Conservation (phyloP, 2,113 vertebrate genomes). For the Cygnus buccinator region DNA sequence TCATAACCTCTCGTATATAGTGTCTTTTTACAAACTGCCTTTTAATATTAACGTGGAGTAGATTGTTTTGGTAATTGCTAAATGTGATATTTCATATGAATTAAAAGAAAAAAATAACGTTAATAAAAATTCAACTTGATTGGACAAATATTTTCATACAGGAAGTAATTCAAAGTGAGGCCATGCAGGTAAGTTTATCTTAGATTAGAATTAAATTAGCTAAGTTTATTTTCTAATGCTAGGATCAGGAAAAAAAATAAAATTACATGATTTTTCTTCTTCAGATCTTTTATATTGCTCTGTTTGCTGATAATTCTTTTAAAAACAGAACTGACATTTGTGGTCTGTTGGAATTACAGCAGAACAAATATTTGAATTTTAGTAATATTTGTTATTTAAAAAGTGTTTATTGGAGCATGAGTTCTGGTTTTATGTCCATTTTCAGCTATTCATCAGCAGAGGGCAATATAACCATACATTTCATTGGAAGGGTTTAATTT, state of each 20-base stretch:
- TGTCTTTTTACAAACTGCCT: not conserved
- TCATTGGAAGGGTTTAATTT: slow-evolving; percentile 29
- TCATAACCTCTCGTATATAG: not conserved
- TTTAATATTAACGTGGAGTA: not conserved
- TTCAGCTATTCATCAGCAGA: slow-evolving; percentile 70
- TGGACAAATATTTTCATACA: not conserved
- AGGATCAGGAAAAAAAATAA: not conserved
- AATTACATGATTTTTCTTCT: not conserved
- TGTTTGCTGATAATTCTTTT: not conserved
- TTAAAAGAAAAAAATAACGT: not conserved
- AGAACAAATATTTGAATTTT: not conserved
- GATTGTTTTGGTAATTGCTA: not conserved
- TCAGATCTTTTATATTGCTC: not conserved
- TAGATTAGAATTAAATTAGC: not conserved
- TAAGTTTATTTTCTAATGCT: not conserved
- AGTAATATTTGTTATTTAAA: not conserved
- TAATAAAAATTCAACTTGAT: not conserved
- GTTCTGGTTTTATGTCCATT: slow-evolving; percentile 3
- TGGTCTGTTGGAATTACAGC: not conserved
- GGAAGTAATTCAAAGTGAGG: not conserved
- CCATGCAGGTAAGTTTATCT: not conserved
- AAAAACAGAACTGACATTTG: slow-evolving; percentile 3
- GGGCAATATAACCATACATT: slow-evolving; percentile 61
- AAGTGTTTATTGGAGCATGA: not conserved
- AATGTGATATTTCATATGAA: not conserved